Evolutionary conservation across 2,797 vertebrate species (phyloP), one percentile per base, ranked within the genome.

Genomic region (Pseudochaenichthys georgianus): DNA sequence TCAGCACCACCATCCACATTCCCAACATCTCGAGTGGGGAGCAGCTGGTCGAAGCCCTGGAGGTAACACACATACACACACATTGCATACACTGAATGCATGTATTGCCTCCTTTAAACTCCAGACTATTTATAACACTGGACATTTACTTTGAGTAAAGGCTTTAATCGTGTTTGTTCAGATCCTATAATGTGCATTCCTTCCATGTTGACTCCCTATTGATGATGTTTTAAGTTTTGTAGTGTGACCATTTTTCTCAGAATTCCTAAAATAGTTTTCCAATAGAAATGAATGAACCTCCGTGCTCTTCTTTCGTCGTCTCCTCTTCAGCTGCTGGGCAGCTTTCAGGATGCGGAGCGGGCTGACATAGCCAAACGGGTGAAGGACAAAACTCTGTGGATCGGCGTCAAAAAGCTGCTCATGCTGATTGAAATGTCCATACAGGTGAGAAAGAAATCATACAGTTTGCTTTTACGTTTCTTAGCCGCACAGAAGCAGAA

Each of bases 391-490:
- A n/a, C 51, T 0, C 93, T 99, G 82, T 97, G 95, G 95, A 97
- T 99, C 2, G 97, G 98, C 41, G 98, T 99, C 72, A 99, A 99
- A 76, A 99, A 99, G 94, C 87, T 99, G 77, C 95, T 98, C 65
- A 99, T 99, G 98, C 92, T 99, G 87, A 99, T 99, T 38, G 98
- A 98, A 89, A 99, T 99, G 98, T 95, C 98, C 1, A 79, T 96
- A 19, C 97, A 99, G 95, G 98, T 99, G 82, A 95, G 94, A 63
- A 7, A n/a, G 13, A 19, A 7, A 2, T 11, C 0, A 2, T 50
- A 5, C 23, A 9, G 0, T 52, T 41, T 64, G 19, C 3, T 9
- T 48, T 51, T 17, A n/a, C 11, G 0, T 50, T 23, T 23, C 17
- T 48, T 6, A 34, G 7, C 10, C 5, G 0, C 2, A 17, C 3